Evolutionary conservation across 2,113 vertebrate species (phyloP).

Genomic region (Lathamus discolor): DNA sequence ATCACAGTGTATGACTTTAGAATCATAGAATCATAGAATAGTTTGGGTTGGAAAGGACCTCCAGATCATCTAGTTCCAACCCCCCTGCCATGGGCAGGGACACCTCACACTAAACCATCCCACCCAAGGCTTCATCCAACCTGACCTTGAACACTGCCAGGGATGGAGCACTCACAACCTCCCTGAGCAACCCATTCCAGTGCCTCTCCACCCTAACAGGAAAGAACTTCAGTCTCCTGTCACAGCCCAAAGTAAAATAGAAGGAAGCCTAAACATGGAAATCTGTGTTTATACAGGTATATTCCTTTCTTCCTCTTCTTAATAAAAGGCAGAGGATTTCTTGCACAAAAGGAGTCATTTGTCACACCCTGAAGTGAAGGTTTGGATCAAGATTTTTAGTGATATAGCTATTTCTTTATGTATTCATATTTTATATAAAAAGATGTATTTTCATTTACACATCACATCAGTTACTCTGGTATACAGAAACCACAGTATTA

Average conservation of each 20-base stretch:
- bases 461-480: neutral
- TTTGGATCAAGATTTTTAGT: neutral
- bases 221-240: no score
- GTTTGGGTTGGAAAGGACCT: no score
- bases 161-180: no score
- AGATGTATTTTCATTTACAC: neutral
- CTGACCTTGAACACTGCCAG: no score
- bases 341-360: neutral
- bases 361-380: neutral
- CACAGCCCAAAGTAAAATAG: neutral
- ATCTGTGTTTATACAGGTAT: rapidly evolving
- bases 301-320: neutral
- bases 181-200: no score
- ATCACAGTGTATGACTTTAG: neutral
- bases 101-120: no score
- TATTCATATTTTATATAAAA: neutral
- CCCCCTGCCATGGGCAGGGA: no score
- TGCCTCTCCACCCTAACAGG: no score
- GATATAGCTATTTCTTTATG: neutral
- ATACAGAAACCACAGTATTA: rapidly evolving
- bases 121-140: no score
- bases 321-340: neutral
- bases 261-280: neutral
- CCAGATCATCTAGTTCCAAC: no score
- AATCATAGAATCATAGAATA: no score